Conservation (phyloP, 1,140 invertebrate genomes). For the Antheraea pernyi region DNA sequence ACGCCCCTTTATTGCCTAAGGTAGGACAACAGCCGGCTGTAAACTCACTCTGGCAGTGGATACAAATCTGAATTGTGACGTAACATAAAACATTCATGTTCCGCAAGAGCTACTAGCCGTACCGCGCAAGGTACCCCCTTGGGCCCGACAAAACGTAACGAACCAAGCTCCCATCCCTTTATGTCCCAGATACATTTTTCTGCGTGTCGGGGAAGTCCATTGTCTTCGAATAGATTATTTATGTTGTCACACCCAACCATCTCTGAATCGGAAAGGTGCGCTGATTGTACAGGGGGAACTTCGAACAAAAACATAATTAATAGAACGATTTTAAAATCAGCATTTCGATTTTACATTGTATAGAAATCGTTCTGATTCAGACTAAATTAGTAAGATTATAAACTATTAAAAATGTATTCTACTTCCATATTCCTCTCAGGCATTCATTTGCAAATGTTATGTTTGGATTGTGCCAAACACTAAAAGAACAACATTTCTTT, state of each 20-base stretch:
- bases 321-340: too few relatives aligned
- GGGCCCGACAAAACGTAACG: constrained; percentile 70
- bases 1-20: constrained; percentile 38
- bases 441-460: background rate
- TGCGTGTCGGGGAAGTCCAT: constrained; percentile 39
- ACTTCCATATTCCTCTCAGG: background rate
- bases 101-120: constrained; percentile 30
- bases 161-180: constrained; percentile 56
- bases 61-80: constrained; percentile 63
- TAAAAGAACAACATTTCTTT: background rate
- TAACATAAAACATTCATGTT: constrained; percentile 65
- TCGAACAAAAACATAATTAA: constrained; percentile 4
- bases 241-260: constrained; percentile 49
- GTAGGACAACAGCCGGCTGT: constrained; percentile 36
- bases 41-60: constrained; percentile 52
- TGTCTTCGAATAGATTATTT: constrained; percentile 67
- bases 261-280: constrained; percentile 42
- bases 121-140: constrained; percentile 44
- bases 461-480: background rate
- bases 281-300: constrained; percentile 36
- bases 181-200: constrained; percentile 64
- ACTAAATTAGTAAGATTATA: too few relatives aligned
- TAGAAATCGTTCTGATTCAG: too few relatives aligned
- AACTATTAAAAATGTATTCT: too few relatives aligned
- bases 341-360: too few relatives aligned